A percentile compares a stretch with the other conserved stretches of the same genome.
These are phyloP conservation scores for Galagoides demidoff DNA, from an alignment of 2,797 vertebrate genomes.

Conservation along the genomic window DNA sequence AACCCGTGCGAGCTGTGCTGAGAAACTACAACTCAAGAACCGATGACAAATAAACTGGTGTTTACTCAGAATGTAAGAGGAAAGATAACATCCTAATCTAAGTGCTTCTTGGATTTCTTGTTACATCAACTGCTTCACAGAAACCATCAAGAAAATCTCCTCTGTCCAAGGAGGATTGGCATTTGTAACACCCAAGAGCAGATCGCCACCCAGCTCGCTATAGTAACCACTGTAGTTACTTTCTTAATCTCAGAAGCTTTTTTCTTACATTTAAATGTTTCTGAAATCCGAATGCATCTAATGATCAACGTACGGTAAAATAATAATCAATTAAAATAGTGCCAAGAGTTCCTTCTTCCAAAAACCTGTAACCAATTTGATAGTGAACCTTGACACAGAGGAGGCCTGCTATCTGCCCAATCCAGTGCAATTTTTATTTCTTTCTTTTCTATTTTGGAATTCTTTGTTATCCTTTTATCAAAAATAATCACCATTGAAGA, in stretches of 20 bases:
- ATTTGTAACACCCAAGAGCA: neutral
- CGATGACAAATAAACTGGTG: conserved; percentile 78
- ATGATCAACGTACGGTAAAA: neutral
- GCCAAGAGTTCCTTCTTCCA: neutral
- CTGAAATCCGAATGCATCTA: conserved; percentile 28
- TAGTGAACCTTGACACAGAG: neutral
- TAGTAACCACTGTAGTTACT: neutral
- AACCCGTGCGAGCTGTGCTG: conserved; percentile 73
- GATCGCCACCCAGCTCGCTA: neutral
- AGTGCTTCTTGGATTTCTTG: conserved; percentile 62
- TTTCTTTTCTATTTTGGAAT: neutral
- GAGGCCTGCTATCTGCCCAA: neutral
- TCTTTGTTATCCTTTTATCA: neutral
- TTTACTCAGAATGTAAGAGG: conserved; percentile 78
- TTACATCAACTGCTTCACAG: conserved; percentile 67
- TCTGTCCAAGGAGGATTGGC: neutral
- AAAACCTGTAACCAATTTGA: neutral
- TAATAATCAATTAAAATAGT: neutral
- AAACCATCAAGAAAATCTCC: conserved; percentile 56
- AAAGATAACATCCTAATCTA: conserved; percentile 69
- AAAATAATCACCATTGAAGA: neutral
- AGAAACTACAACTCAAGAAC: conserved; percentile 66
- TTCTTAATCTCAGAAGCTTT: neutral
- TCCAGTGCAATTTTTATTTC: neutral
- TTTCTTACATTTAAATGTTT: neutral